Evolutionary conservation across 1,140 invertebrate genomes (phyloP), one percentile per base, ranked within the genome.

Genomic region (Parasteatoda tepidariorum): DNA sequence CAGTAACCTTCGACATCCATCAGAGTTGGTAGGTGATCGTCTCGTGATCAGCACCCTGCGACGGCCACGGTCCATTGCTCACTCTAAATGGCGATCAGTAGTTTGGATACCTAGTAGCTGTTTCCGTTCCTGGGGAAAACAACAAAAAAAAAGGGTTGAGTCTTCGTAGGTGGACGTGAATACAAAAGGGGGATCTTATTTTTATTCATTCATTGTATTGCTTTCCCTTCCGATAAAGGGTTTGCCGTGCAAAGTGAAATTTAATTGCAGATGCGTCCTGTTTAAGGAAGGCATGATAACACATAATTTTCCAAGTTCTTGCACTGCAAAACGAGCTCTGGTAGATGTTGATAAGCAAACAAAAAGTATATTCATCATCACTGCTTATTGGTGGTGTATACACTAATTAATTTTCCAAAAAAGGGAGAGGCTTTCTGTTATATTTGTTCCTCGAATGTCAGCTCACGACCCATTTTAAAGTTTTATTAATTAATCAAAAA

Each of bases 1-100:
- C 78, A 70, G 41, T 82, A 82, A 82, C 78, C 78, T 82, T 82
- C 78, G 78, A 82, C 78, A 82, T 48, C 26, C 30, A 61, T 57
- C 70, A 15, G 38, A 18, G 38, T 48, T 9, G 38, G 1, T 11
- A 3, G 61, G 26, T 30, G 34, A 67, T 68, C 62, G 68, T 79
- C 76, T 59, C 76, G 41, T 79, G 76, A 68, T 68, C 64, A 67
- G 31, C 64, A 41, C 33, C 64, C 38, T 68, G 75, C 41, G 38
- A 79, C 78, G 66, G 54, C 26, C 78, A 82, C 78, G 78, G 78
- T 70, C 78, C 78, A 82, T 82, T 64, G 78, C 78, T 11, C 33
- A n/a, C 31, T 22, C 67, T 82, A 82, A 82, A 48, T 82, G 78
- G 66, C 71, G 70, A 75, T 75, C 31, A 30, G 30, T 38, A 71